Conservation (phyloP, 2,888 invertebrate species). For the Calameuta idolon region DNA sequence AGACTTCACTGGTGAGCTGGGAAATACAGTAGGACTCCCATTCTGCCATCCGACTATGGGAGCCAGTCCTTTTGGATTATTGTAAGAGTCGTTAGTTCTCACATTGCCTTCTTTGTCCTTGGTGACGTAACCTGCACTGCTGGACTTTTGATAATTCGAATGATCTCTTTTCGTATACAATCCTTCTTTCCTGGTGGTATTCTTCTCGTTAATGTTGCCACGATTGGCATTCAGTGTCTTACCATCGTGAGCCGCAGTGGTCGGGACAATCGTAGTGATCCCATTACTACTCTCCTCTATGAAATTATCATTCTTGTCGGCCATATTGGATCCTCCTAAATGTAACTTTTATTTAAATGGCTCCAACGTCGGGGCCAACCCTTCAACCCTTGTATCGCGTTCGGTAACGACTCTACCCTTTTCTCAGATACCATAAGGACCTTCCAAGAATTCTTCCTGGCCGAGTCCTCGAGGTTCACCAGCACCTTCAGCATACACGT, state of each 20-base stretch:
- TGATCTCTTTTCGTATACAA: constrained; percentile 39
- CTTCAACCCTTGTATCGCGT: constrained; percentile 59
- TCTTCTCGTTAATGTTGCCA: constrained; percentile 26
- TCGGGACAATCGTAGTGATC: neutral
- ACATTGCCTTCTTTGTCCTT: constrained; percentile 22
- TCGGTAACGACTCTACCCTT: constrained; percentile 42
- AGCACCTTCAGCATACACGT: constrained; percentile 57
- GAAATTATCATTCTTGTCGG: constrained; percentile 48
- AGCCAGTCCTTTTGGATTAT: constrained; percentile 42
- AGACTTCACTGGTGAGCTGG: constrained; percentile 39
- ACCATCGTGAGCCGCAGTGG: constrained; percentile 9
- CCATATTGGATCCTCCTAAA: constrained; percentile 54
- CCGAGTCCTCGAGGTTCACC: constrained; percentile 28
- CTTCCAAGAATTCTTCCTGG: constrained; percentile 41
- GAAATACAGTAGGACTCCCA: constrained; percentile 56
- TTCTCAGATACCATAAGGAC: constrained; percentile 63
- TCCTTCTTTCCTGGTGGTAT: constrained; percentile 36
- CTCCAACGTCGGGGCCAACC: constrained; percentile 64
- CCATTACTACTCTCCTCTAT: constrained; percentile 24
- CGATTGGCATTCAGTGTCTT: constrained; percentile 14
- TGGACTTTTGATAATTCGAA: constrained; percentile 35
- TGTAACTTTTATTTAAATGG: constrained; percentile 55
- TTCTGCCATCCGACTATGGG: constrained; percentile 63
- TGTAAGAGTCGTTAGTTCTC: constrained; percentile 1
- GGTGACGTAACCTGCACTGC: constrained; percentile 25